Base-by-base conservation (phyloP, 2,797 vertebrate genomes). In the Centropyge bicolor region DNA sequence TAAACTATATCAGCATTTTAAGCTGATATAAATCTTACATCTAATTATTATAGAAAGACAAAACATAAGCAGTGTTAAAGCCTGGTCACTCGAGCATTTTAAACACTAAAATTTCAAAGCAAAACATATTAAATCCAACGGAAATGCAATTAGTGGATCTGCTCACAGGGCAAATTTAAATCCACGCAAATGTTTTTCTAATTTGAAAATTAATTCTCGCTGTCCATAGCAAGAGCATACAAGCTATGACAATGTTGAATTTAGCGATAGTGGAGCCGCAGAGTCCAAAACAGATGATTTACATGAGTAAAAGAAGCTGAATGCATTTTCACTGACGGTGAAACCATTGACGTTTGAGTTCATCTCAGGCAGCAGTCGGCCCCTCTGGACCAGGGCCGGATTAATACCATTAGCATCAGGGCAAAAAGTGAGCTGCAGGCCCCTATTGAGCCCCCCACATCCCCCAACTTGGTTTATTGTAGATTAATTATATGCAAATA, bases 41-140 rank as follows among this genome's bases (percentile, higher is more conserved):
- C 46, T 31, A 4, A 16, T 19, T 12, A 24, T 24, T 20, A 51
- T 17, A 46, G 10, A 19, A 19, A 38, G 5, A 27, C 27, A 31
- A 49, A 48, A 22, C 6, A 40, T 1, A 10, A 10, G 43, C 14
- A 19, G 10, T 24, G 10, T 13, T 31, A 16, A 31, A 19, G 3
- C 22, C 17, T 45, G 1, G n/a, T 63, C 24, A 45, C 38, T 3
- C 1, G 14, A 43, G 3, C 2, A 2, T 51, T 63, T 72, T 11
- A 61, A 70, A 45, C 16, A n/a, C 13, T 12, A 24, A 19, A 19
- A 11, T n/a, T 35, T n/a, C 12, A 24, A 46, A 46, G 3, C 2
- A 12, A 31, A 22, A 61, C 13, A 1, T 0, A 22, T n/a, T 5
- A 0, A 45, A 64, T 46, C 51, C n/a, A 19, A 5, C n/a, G 0